A percentile compares a stretch with the other conserved stretches of the same genome.
These are phyloP conservation scores for Leguminivora glycinivorella DNA, from an alignment of 1,140 invertebrate genomes.

Conservation along the genomic window DNA sequence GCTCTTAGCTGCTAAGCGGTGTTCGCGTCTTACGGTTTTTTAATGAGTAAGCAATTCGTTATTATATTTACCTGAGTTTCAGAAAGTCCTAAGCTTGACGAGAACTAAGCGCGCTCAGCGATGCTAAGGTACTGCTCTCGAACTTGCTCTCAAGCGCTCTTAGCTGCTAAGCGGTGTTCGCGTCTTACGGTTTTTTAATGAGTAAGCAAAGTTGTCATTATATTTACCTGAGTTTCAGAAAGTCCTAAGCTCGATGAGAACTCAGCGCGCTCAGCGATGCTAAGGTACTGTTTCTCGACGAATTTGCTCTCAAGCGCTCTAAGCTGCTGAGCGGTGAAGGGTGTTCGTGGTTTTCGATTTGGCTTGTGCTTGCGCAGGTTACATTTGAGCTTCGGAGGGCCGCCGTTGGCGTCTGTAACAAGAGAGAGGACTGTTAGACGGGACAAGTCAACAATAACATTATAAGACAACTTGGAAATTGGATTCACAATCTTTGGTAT, in stretches of 20 bases:
- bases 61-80: slow-evolving; percentile 89
- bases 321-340: slow-evolving; percentile 98
- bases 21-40: slow-evolving; percentile 88
- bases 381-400: slow-evolving; percentile 92
- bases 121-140: slow-evolving; percentile 97
- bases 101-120: slow-evolving; percentile 97
- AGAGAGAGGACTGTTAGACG: slow-evolving; percentile 35
- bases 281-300: slow-evolving; percentile 96
- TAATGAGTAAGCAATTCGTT: too few species aligned
- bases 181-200: slow-evolving; percentile 88
- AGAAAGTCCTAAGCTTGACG: slow-evolving; percentile 93
- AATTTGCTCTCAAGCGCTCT: slow-evolving; percentile 97
- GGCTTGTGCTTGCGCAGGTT: slow-evolving; percentile 96
- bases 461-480: too few species aligned
- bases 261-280: slow-evolving; percentile 97
- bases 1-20: slow-evolving; percentile 96
- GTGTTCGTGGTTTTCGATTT: slow-evolving; percentile 97
- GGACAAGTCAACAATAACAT: too few species aligned
- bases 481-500: too few species aligned
- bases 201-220: neutral
- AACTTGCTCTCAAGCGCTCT: slow-evolving; percentile 97
- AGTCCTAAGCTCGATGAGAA: slow-evolving; percentile 96
- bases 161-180: slow-evolving; percentile 97
- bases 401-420: slow-evolving; percentile 82
- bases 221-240: slow-evolving; percentile 93